Percentiles rank a stretch among this genome's conserved stretches.
Evolutionary conservation across 1,140 invertebrate genomes (phyloP).

Genomic region (Drosophila orena): DNA sequence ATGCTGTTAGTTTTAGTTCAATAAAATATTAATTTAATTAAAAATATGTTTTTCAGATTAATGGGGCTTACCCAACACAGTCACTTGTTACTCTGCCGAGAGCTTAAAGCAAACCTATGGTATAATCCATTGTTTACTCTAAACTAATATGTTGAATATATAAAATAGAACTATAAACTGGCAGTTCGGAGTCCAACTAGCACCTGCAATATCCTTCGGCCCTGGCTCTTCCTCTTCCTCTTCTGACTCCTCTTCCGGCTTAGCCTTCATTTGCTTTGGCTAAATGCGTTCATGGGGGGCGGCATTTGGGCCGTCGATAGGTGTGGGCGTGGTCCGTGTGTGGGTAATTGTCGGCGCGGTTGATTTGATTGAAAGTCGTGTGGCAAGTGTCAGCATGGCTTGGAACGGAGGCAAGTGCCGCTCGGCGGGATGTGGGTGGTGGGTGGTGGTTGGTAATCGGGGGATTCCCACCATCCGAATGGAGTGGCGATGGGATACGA

Average conservation of each 20-base stretch:
- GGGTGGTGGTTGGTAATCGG: no score
- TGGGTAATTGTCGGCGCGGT: slow-evolving; percentile 74
- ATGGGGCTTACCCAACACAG: no score
- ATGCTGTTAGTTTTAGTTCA: no score
- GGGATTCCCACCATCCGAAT: slow-evolving; percentile 1
- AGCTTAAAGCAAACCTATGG: no score
- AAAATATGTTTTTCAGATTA: no score
- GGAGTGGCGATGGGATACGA: background rate
- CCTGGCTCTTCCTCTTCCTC: slow-evolving; percentile 32
- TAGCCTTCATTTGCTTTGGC: slow-evolving; percentile 64
- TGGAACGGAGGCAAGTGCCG: slow-evolving; percentile 35
- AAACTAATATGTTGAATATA: no score
- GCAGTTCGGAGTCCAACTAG: background rate
- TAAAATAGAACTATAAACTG: no score
- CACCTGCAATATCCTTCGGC: background rate
- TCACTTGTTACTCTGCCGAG: no score
- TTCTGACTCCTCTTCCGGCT: slow-evolving; percentile 20
- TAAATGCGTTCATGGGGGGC: slow-evolving; percentile 48
- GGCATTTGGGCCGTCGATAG: slow-evolving; percentile 6
- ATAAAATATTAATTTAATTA: no score
- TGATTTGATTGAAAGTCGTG: slow-evolving; percentile 78
- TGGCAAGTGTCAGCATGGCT: slow-evolving; percentile 47
- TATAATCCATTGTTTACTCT: no score
- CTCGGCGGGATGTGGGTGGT: background rate
- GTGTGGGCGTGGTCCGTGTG: slow-evolving; percentile 46